Conservation (phyloP, 92 coral and sea anemone species). For the Porites evermanni region DNA sequence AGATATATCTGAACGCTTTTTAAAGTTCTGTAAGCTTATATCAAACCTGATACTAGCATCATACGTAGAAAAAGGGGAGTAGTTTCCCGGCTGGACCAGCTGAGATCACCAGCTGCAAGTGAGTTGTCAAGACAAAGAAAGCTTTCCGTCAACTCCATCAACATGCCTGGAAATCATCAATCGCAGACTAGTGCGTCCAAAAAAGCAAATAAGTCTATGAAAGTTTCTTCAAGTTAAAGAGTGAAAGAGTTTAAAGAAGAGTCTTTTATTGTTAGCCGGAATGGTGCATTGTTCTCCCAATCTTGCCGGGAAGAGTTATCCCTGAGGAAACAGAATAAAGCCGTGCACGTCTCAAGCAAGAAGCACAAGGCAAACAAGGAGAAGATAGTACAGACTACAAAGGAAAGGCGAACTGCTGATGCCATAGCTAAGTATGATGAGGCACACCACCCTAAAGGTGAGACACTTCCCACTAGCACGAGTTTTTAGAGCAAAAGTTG, state of each 20-base stretch:
- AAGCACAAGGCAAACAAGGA: conserved; percentile 54
- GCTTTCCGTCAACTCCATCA: conserved; percentile 40
- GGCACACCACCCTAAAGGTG: conserved; percentile 58
- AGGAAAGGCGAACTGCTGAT: conserved; percentile 47
- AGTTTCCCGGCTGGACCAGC: too few species aligned
- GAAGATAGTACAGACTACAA: conserved; percentile 21
- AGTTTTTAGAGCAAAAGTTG: conserved; percentile 55
- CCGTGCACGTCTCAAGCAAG: conserved; percentile 43
- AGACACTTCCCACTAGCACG: conserved; percentile 42
- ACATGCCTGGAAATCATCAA: conserved; percentile 20
- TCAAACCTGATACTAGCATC: too few species aligned
- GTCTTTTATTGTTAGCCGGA: conserved; percentile 9
- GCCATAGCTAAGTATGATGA: conserved; percentile 50
- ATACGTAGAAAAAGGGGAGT: too few species aligned
- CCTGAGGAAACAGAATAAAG: conserved; percentile 37
- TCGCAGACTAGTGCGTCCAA: conserved; percentile 6
- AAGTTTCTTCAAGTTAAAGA: conserved; percentile 31
- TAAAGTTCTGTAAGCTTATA: too few species aligned
- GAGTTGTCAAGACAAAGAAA: conserved; percentile 52
- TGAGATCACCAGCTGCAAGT: conserved; percentile 38
- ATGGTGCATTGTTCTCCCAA: conserved; percentile 41
- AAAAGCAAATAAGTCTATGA: conserved; percentile 35
- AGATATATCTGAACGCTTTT: too few species aligned
- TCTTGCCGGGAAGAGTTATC: conserved; percentile 49
- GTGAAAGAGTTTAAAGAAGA: conserved; percentile 45